Evolutionary conservation across 2,113 vertebrate species (phyloP).

Genomic region (Cichladusa arquata): DNA sequence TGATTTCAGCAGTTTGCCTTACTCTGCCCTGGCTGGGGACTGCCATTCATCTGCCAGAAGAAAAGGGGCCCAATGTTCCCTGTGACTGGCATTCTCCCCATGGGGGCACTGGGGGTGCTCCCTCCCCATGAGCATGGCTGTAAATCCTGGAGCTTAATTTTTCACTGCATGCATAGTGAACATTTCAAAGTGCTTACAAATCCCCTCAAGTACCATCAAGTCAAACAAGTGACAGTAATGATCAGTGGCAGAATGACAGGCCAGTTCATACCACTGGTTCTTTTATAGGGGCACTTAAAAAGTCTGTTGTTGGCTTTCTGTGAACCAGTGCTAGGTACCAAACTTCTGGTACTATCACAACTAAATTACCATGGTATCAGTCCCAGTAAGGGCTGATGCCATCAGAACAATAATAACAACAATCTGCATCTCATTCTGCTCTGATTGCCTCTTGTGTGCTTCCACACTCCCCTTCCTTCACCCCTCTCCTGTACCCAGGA

Average conservation of each 20-base stretch:
- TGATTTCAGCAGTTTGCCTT: background rate
- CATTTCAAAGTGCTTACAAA: background rate
- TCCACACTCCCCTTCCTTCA: background rate
- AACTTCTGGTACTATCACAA: background rate
- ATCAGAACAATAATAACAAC: background rate
- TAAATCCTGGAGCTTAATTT: background rate
- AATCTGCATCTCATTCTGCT: background rate
- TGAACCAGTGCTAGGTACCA: background rate
- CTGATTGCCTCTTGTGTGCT: background rate
- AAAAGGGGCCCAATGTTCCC: background rate
- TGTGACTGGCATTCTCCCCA: background rate
- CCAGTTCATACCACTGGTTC: conserved; percentile 14
- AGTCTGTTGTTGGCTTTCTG: background rate
- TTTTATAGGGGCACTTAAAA: background rate
- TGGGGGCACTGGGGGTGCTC: background rate
- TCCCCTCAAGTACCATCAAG: background rate
- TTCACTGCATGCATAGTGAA: background rate
- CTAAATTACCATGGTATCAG: background rate
- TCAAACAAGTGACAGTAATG: conserved; percentile 4
- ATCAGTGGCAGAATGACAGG: conserved; percentile 30
- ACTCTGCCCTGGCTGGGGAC: conserved; percentile 8
- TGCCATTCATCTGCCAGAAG: conserved; percentile 20
- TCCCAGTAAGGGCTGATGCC: background rate
- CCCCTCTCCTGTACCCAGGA: background rate
- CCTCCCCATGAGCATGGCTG: background rate